Conservation (phyloP, 2,113 vertebrate species). For the Gallinago media region DNA sequence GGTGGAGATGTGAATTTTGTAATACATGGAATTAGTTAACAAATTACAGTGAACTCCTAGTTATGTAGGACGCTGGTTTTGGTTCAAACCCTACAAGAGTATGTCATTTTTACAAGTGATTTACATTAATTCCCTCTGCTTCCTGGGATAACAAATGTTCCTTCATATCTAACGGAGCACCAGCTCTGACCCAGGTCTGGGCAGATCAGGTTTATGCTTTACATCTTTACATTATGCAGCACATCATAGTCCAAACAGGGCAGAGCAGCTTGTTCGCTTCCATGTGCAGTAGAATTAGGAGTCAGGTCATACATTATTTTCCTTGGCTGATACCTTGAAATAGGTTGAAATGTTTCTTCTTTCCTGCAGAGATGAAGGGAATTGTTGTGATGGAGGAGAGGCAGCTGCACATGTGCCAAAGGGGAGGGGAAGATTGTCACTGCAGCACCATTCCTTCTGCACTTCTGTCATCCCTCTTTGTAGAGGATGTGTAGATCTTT, state of each 20-base stretch:
- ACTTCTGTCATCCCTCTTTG: neutral
- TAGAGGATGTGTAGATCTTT: neutral
- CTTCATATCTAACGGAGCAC: neutral
- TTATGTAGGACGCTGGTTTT: neutral
- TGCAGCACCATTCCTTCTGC: neutral
- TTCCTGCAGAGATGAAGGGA: neutral
- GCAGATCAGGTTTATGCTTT: neutral
- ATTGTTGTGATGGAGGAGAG: neutral
- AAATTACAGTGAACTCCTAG: neutral
- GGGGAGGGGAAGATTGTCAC: neutral
- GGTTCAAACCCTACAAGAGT: neutral
- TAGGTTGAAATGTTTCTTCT: neutral
- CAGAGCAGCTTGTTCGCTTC: neutral
- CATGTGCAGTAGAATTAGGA: neutral
- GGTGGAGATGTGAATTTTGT: neutral
- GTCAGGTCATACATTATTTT: neutral
- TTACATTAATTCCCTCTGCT: neutral
- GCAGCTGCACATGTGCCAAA: neutral
- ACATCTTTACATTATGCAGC: neutral
- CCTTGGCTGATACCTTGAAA: neutral
- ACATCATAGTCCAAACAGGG: fast-evolving
- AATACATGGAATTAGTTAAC: neutral
- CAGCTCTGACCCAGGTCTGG: neutral
- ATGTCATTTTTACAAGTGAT: neutral
- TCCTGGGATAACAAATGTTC: neutral